Evolutionary conservation across 2,797 vertebrate species (phyloP), one percentile per base, ranked within the genome.

Genomic region (Valencia hispanica): DNA sequence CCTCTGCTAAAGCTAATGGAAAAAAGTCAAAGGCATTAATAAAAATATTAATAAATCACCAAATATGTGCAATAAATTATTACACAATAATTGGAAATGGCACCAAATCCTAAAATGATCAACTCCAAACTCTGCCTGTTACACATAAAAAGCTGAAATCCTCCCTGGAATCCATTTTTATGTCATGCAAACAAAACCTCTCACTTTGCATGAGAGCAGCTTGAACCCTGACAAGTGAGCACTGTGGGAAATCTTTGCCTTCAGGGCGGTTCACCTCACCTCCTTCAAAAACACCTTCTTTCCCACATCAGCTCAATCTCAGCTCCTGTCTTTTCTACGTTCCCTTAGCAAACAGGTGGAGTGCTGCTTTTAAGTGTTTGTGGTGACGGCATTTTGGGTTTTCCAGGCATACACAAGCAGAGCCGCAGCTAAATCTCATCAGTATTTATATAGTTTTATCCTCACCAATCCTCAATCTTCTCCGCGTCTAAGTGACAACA

Each of bases 261-360:
- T 43, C 8, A 5, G 45, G 32, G 9, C 30, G 22, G 12, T 34
- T 48, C 32, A 0, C 10, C 17, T 47, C n/a, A 53, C 59, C 55
- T 69, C 39, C 81, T 84, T 79, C 70, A 10, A 15, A 77, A 50
- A 65, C 45, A 3, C 6, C 1, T 65, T n/a, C 18, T 51, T 74
- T 27, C 32, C 1, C 32, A 74, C 69, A 68, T 22, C 30, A 15
- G 32, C 32, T 17, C 55, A 84, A 83, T 88, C 89, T 88, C 87
- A 43, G 34, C 68, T 71, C 63, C 43, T 0, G n/a, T 74, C 63
- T 79, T 55, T 22, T n/a, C 30, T 27, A 0, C 61, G 77, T 87
- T 89, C 76, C 14, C 84, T 55, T 39, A 79, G 73, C 41, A 68
- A 36, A 73, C 70, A 41, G 55, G 34, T 70, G 72, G 70, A 78